A percentile compares a stretch with the other conserved stretches of the same genome.
Evolutionary conservation across 2,888 invertebrate genomes (phyloP).

Genomic region (Syritta pipiens): DNA sequence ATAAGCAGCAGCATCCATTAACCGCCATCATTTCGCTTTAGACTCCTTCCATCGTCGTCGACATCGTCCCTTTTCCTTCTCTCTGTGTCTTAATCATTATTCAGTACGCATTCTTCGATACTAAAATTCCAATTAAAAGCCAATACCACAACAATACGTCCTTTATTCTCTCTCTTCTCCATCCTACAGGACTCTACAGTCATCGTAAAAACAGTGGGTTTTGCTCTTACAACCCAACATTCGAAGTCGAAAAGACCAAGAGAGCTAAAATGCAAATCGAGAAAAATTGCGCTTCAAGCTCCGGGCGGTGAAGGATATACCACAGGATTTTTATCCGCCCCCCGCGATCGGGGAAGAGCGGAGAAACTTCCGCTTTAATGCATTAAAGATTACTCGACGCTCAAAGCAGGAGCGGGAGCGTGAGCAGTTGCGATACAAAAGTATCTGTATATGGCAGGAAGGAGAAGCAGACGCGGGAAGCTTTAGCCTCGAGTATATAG

Average conservation of each 20-base stretch:
- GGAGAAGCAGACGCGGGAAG: neutral
- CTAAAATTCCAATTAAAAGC: slow-evolving; percentile 68
- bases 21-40: neutral
- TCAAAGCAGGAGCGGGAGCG: neutral
- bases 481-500: slow-evolving; percentile 7
- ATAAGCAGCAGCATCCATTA: no score
- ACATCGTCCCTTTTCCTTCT: neutral
- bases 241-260: slow-evolving; percentile 9
- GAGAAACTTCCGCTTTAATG: slow-evolving; percentile 49
- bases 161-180: neutral
- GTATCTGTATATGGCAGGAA: neutral
- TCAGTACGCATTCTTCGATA: slow-evolving; percentile 59
- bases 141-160: slow-evolving; percentile 55
- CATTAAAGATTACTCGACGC: slow-evolving; percentile 48
- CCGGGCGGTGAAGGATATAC: neutral
- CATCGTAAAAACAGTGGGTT: slow-evolving; percentile 32
- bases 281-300: neutral
- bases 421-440: neutral
- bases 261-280: slow-evolving; percentile 31
- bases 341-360: no score
- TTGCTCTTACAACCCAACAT: neutral
- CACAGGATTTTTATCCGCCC: no score
- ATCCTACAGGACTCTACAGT: no score
- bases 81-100: slow-evolving; percentile 56
- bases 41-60: no score